Evolutionary conservation across 2,797 vertebrate species (phyloP), one percentile per base, ranked within the genome.

Genomic region (Chaetophractus vellerosus): DNA sequence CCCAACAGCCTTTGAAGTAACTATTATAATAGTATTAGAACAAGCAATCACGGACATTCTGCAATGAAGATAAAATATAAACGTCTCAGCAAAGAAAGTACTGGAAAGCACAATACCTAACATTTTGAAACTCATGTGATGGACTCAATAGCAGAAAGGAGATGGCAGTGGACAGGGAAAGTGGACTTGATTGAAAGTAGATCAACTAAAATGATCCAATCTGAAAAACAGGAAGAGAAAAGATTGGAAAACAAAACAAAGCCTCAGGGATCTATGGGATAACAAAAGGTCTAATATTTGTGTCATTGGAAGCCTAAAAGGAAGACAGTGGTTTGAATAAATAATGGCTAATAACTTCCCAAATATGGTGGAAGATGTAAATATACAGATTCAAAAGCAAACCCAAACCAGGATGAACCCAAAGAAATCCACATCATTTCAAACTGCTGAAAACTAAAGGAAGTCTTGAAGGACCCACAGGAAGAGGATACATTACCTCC

Each of bases 51-150:
- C 26, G 9, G 5, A 28, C 4, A 6, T 31, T 7, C 4, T n/a
- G 23, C 66, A 8, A 6, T 2, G 21, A 19, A 21, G 0, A 0
- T 2, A 75, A 28, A 48, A n/a, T 12, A n/a, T 0, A 2, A 21
- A 15, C 7, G 10, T 55, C 66, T 93, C 19, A 26, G 59, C 31
- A 48, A 64, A 38, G 55, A 10, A 9, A 33, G 64, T 33, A 66
- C 64, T 33, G n/a, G 33, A 66, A 66, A 55, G 55, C 6, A 55
- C 18, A 55, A 55, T 21, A 55, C 18, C 19, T 55, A 19, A 55
- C 19, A 55, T 21, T 4, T 55, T 21, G 5, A 19, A 14, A 66
- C 12, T 33, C 16, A 33, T 18, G 2, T 16, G 64, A 66, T 33
- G 16, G 64, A 33, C 64, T 33, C 15, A 55, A 55, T 55, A 33